These are phyloP conservation scores for Esperia sulphurella DNA, from an alignment of 2,888 invertebrate genomes.

Conservation along the genomic window DNA sequence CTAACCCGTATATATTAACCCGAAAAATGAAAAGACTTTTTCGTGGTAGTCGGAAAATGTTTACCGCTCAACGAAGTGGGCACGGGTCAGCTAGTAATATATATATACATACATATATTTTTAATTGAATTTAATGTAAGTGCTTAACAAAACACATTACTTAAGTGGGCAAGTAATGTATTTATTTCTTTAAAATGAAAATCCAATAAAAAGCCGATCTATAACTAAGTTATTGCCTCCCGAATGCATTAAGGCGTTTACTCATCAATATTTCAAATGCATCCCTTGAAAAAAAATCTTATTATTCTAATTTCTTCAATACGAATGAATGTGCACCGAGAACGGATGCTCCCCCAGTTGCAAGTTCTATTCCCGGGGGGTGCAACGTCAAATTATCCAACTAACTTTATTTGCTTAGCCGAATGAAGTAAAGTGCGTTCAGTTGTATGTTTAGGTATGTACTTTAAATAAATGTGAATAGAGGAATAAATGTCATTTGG, in stretches of 20 bases:
- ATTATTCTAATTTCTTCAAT: slow-evolving; percentile 50
- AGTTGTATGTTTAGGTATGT: neutral
- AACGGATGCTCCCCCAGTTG: slow-evolving; percentile 43
- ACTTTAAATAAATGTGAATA: too few relatives aligned
- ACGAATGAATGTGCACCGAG: slow-evolving; percentile 30
- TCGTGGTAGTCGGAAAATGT: too few relatives aligned
- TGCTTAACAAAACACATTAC: neutral
- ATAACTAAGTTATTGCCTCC: slow-evolving; percentile 7
- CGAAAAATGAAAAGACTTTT: too few relatives aligned
- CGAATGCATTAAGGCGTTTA: slow-evolving; percentile 3
- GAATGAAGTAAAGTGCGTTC: slow-evolving; percentile 28
- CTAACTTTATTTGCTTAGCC: slow-evolving; percentile 63
- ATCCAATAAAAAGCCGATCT: neutral
- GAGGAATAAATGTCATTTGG: too few relatives aligned
- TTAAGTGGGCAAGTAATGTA: neutral
- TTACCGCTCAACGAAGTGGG: too few relatives aligned
- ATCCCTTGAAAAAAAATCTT: slow-evolving; percentile 42
- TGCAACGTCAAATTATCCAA: slow-evolving; percentile 58
- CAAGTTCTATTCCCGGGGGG: slow-evolving; percentile 49
- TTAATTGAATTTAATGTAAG: too few relatives aligned
- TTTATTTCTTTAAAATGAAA: neutral
- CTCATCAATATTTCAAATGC: slow-evolving; percentile 48
- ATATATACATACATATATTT: too few relatives aligned
- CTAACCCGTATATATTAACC: too few relatives aligned
- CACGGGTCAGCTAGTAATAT: too few relatives aligned